Evolutionary conservation across 2,113 vertebrate species (phyloP).

Genomic region (Okapia johnstoni): DNA sequence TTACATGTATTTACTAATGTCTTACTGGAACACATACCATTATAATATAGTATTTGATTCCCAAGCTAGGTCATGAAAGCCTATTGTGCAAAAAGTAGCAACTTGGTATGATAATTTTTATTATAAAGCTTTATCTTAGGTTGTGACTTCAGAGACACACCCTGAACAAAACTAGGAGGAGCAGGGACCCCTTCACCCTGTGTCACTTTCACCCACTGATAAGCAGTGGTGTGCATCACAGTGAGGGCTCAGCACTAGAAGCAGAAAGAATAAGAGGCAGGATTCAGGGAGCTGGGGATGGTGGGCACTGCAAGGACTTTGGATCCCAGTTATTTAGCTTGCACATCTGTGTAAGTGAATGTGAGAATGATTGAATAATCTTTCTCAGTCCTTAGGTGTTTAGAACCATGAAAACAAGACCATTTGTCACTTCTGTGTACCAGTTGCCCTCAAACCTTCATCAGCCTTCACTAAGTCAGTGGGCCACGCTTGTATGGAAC

Average conservation of each 20-base stretch:
- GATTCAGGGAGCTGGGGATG: background rate
- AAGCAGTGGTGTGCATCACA: background rate
- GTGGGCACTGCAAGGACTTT: background rate
- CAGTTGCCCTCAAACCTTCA: background rate
- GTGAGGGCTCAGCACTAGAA: background rate
- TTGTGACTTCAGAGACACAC: background rate
- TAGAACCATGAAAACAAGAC: background rate
- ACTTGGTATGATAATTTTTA: background rate
- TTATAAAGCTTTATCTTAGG: background rate
- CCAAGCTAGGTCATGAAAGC: background rate
- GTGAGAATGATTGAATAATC: background rate
- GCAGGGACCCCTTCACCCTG: accelerated
- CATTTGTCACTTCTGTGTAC: background rate
- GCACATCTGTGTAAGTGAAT: background rate
- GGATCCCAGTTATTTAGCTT: background rate
- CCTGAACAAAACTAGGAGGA: background rate
- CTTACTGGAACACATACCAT: background rate
- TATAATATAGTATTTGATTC: background rate
- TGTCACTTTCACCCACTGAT: background rate
- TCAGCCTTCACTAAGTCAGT: background rate
- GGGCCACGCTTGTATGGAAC: background rate
- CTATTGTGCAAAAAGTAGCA: background rate
- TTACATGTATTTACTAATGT: background rate
- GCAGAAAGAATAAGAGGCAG: background rate
- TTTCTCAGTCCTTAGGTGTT: background rate